Evolutionary conservation across 2,797 vertebrate species (phyloP).

Genomic region (Distichodus sexfasciatus): DNA sequence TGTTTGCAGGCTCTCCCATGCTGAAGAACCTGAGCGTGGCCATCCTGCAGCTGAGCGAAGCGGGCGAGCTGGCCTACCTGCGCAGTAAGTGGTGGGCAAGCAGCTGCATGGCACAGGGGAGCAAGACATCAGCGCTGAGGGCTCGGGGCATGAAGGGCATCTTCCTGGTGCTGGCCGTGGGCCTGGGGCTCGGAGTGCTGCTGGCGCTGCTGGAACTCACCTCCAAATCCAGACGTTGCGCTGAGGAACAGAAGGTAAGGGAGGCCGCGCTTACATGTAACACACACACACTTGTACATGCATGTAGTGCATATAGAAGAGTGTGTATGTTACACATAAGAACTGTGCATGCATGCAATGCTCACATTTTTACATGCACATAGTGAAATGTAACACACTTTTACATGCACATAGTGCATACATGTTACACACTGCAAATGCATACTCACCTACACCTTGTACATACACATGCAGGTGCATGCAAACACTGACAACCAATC

Average conservation of each 20-base stretch:
- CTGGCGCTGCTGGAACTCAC: conserved; percentile 80
- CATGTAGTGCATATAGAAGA: too few species aligned
- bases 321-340: too few species aligned
- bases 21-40: conserved; percentile 81
- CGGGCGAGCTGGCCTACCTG: conserved; percentile 79
- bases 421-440: too few species aligned
- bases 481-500: too few species aligned
- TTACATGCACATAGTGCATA: too few species aligned
- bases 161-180: conserved; percentile 81
- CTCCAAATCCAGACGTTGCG: conserved; percentile 72
- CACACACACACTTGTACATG: too few species aligned
- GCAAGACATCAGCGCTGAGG: conserved; percentile 65
- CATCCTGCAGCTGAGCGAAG: conserved; percentile 80
- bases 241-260: conserved; percentile 76
- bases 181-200: conserved; percentile 74
- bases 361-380: too few species aligned
- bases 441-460: too few species aligned
- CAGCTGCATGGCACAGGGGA: conserved; percentile 70
- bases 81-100: conserved; percentile 87
- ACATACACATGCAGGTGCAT: too few species aligned
- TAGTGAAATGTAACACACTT: too few species aligned
- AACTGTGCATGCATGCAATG: too few species aligned
- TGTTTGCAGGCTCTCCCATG: conserved; percentile 73
- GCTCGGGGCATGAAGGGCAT: conserved; percentile 79
- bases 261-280: too few species aligned